Base-by-base conservation (phyloP, 2,797 vertebrate species). In the Ceyx erithaca region DNA sequence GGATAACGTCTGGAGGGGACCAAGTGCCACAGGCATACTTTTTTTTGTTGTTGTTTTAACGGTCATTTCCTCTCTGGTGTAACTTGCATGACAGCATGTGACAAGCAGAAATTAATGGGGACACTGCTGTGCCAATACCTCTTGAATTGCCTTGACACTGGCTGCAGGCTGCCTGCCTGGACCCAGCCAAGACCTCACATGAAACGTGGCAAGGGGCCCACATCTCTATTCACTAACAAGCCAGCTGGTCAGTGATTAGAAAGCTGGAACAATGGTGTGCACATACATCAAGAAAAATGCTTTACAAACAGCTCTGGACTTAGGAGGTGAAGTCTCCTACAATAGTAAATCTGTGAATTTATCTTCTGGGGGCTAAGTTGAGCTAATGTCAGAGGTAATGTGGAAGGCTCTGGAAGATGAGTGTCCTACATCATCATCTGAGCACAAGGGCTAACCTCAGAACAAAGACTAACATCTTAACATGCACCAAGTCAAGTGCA, bases 211-310 rank as follows among this genome's bases (percentile, higher is more conserved):
- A 97, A 98, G 95, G 97, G 98, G 99, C 99, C 99, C 98, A 91
- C 96, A 87, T 98, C 95, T 97, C 98, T 98, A 99, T 99, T 99
- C 98, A 99, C 97, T 97, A 96, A 97, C 97, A 96, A 96, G 98
- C 98, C 99, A 99, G 99, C 99, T 99, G 99, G 98, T 98, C 98
- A 98, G 98, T 98, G 99, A 99, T 98, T 99, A 99, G 98, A 99
- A 98, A 97, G 95, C 97, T 94, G 95, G 97, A 98, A 98, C 98
- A 98, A 98, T 98, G 90, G 97, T 92, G 96, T 93, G 97, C 97
- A 98, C 97, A 98, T 98, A 98, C 97, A 98, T 98, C 98, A 98
- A 98, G 95, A 96, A 95, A 96, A 96, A 97, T 35, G 92, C 97
- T 97, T 96, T 94, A 96, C 92, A 93, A 92, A 96, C 95, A 72